These are phyloP conservation scores for Hydractinia echinata DNA, from an alignment of 30 jellyfish, hydroid and myxozoan species.

Conservation along the genomic window DNA sequence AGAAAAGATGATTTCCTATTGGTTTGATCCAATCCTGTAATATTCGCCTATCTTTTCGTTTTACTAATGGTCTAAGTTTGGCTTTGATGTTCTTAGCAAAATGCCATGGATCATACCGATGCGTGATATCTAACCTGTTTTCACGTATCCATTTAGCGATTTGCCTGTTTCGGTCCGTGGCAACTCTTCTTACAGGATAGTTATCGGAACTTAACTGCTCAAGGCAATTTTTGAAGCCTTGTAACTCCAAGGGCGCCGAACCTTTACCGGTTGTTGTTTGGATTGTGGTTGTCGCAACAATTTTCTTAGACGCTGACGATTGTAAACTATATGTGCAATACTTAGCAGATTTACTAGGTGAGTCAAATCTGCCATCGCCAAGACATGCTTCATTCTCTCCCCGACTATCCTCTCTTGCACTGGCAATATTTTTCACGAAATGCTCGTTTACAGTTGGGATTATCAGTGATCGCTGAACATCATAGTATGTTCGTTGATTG, in stretches of 20 bases:
- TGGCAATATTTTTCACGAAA: background rate
- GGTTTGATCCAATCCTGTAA: no score
- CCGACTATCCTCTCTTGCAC: background rate
- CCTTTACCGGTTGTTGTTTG: constrained; percentile 4
- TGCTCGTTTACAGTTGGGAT: background rate
- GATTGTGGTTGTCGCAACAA: constrained; percentile 4
- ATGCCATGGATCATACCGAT: constrained; percentile 22
- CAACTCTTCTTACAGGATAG: background rate
- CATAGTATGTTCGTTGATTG: background rate
- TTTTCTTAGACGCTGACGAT: background rate
- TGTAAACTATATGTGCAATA: constrained; percentile 15
- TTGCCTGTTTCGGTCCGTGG: constrained; percentile 19
- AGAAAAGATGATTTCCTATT: no score
- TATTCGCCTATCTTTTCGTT: no score
- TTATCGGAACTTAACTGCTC: background rate
- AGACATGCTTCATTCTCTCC: background rate
- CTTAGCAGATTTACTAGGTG: constrained; percentile 20
- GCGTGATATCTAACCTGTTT: background rate
- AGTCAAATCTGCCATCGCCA: constrained; percentile 20
- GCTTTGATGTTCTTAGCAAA: constrained; percentile 5
- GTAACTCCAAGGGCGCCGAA: constrained; percentile 7
- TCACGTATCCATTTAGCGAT: constrained; percentile 22
- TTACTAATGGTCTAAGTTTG: no score
- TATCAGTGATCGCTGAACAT: constrained; percentile 7
- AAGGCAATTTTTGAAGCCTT: constrained; percentile 1